These are phyloP conservation scores for Cairina moschata DNA, from an alignment of 2,113 vertebrate genomes.

Conservation along the genomic window DNA sequence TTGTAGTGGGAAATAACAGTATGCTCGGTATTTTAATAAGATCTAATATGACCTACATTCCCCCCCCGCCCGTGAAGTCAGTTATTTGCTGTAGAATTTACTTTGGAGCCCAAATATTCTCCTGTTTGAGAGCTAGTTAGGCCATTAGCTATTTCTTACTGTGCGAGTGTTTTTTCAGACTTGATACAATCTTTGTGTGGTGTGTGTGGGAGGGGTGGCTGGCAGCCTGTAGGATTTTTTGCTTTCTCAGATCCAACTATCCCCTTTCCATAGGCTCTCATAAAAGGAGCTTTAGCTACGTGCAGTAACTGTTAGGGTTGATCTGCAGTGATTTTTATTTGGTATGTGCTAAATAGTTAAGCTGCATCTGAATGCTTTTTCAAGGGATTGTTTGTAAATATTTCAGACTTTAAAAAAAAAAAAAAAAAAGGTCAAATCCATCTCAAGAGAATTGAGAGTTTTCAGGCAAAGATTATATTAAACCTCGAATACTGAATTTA, in stretches of 20 bases:
- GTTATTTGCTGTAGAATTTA: constrained; percentile 36
- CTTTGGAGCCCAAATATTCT: constrained; percentile 24
- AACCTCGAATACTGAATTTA: not conserved
- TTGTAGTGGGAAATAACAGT: not conserved
- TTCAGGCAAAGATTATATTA: not conserved
- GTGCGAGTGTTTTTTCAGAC: constrained; percentile 10
- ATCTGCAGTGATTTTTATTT: not conserved
- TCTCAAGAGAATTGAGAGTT: not conserved
- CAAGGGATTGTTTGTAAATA: constrained; percentile 23
- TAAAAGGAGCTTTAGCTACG: not conserved
- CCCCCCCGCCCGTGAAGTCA: not conserved
- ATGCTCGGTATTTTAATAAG: not conserved
- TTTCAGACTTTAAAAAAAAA: constrained; percentile 37
- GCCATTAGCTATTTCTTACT: not conserved
- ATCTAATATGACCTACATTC: not conserved
- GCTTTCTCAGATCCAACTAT: not conserved
- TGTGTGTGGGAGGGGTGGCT: not conserved
- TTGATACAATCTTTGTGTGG: not conserved
- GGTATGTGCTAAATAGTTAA: constrained; percentile 10
- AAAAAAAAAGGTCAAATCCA: constrained; percentile 51
- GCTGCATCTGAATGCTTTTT: not conserved
- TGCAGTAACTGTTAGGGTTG: not conserved
- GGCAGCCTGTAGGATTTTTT: constrained; percentile 3
- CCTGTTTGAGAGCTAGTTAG: constrained; percentile 5
- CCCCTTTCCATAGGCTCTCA: not conserved